Percentiles rank a stretch among this genome's conserved stretches.
Conservation (phyloP, 2,888 invertebrate species). For the Chalcosyrphus nemorum region DNA sequence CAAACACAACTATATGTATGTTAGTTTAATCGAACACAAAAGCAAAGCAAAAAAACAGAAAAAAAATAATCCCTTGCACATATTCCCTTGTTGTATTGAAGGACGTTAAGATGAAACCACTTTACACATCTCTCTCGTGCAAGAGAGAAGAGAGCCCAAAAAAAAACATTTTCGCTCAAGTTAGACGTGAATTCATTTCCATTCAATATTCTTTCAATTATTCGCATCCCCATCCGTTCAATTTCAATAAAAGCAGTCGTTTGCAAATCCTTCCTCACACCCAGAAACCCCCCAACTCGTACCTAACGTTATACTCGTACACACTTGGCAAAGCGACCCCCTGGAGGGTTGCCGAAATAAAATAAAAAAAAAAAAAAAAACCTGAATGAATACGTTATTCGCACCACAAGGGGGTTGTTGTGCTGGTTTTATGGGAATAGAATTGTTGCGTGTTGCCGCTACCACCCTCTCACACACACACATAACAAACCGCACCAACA, state of each 20-base stretch:
- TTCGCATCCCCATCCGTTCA: conserved; percentile 68
- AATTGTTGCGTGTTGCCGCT: conserved; percentile 71
- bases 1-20: too few relatives aligned
- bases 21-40: conserved; percentile 37
- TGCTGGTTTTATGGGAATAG: conserved; percentile 58
- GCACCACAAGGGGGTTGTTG: conserved; percentile 44
- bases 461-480: conserved; percentile 19
- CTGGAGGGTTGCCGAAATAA: conserved; percentile 12
- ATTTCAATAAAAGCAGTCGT: conserved; percentile 73
- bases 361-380: too few relatives aligned
- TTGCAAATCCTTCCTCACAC: conserved; percentile 67
- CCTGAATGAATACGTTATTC: conserved; percentile 43
- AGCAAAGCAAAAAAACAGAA: neutral
- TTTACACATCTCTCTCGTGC: conserved; percentile 17
- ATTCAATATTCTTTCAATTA: conserved; percentile 59
- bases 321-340: neutral
- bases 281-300: neutral
- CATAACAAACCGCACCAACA: conserved; percentile 2
- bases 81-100: neutral
- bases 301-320: neutral
- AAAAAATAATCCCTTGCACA: neutral
- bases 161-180: conserved; percentile 66
- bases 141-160: conserved; percentile 31
- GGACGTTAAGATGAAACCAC: conserved; percentile 16
- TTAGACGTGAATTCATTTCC: conserved; percentile 68